Evolutionary conservation across 2,888 invertebrate species (phyloP), one percentile per base, ranked within the genome.

Genomic region (Lasius fuliginosus): DNA sequence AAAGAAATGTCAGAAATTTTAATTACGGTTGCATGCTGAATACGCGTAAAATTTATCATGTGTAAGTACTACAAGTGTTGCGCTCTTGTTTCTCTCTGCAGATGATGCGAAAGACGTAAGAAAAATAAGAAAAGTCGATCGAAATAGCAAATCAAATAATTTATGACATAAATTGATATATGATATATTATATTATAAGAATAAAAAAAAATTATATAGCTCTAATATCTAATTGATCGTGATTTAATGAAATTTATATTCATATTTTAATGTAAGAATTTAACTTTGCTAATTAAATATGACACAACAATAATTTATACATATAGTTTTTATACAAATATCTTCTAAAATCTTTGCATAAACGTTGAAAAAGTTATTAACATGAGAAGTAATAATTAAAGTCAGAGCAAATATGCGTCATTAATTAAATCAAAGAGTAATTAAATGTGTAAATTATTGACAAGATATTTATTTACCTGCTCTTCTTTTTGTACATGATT

Each of bases 381-480:
- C 8, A 42, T 30, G 3, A 15, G 15, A 5, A 23, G 4, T 46
- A 23, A 42, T 62, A n/a, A 74, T 58, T 27, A 36, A 12, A 40
- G 30, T 58, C 40, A 33, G 1, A 73, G 11, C 11, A 33, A 46
- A 74, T 36, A 9, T 46, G 23, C 49, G 11, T 42, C 11, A 74
- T 74, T 8, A n/a, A 36, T 27, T 64, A 75, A 46, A n/a, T 15
- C 33, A 15, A 67, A 12, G 2, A 12, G 18, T 6, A 64, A 76
- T 53, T 76, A 23, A 53, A 15, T 23, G 23, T 23, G 23, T 49
- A 23, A 76, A 36, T 36, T 49, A 53, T 76, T 27, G 23, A 65
- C 11, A 46, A 15, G 3, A 15, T 33, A 6, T 33, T 6, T 30
- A 1, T 18, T 9, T 11, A 36, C 6, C 18, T 23, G 11, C 12